phyloP scores from a whole-genome alignment of 1,140 invertebrate species.

The Brachionus rotundiformis region DNA sequence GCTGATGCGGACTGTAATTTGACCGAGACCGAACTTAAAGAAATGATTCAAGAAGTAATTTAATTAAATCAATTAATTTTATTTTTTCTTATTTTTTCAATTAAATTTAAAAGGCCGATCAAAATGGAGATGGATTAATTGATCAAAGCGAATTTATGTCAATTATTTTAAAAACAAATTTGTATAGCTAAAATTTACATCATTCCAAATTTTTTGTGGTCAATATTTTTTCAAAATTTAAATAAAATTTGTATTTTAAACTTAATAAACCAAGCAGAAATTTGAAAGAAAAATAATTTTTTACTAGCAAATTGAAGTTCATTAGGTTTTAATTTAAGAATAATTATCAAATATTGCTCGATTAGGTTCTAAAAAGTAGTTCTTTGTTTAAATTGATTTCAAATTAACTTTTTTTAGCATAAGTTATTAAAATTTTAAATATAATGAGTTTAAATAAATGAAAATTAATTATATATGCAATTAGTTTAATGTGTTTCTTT shows the following conservation, averaged over 20 bases:
- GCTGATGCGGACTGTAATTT: conserved; percentile 59
- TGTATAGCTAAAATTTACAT: conserved; percentile 57
- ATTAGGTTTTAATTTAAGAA: not conserved
- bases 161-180: conserved; percentile 63
- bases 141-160: conserved; percentile 62
- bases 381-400: not conserved
- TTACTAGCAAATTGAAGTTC: not conserved
- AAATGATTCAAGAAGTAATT: conserved; percentile 60
- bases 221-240: not conserved
- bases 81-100: not conserved
- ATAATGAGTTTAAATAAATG: not conserved
- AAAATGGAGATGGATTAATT: conserved; percentile 61
- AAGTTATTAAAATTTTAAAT: not conserved
- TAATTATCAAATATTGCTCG: not conserved
- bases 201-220: too few relatives aligned
- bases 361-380: not conserved
- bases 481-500: not conserved
- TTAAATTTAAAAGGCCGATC: conserved; percentile 55
- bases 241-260: not conserved
- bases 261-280: not conserved
- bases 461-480: too few relatives aligned
- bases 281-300: too few relatives aligned
- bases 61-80: too few relatives aligned
- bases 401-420: not conserved
- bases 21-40: conserved; percentile 59